Evolutionary conservation across 2,888 invertebrate species (phyloP), one percentile per base, ranked within the genome.

Genomic region (Andrena bucephala): DNA sequence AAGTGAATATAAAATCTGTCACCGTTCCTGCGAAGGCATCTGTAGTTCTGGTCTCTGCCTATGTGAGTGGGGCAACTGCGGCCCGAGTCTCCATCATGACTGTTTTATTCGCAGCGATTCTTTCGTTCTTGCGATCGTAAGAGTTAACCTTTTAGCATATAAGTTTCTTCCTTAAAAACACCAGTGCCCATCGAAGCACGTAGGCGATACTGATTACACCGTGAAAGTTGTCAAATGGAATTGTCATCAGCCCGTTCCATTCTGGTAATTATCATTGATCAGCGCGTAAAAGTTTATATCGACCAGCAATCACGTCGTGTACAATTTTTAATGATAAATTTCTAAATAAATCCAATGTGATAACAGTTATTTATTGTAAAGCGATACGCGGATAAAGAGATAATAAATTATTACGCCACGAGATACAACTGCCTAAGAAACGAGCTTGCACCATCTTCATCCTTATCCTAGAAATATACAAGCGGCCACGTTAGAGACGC

Each of bases 1-100:
- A 0, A 0, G 16, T 36, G 4, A 4, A 7, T 0, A 0, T 4
- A 5, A 0, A 2, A 0, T 0, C 0, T 0, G 10, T 69, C 50
- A 1, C 0, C 0, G 0, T 79, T 4, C 79, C 79, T 10, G 6
- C 24, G 16, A 1, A 59, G 0, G 24, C n/a, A 8, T 7, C 69
- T 3, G 2, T 79, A 1, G 0, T 79, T 8, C 5, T 79, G 20
- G 0, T 4, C 33, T 6, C 20, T 31, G 1, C 31, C 59, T 0
- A 7, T 1, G 2, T 2, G 2, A n/a, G n/a, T 5, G 20, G 24
- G 5, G 6, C 63, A 6, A 60, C 8, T 3, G 6, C 27, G 13
- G 2, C 2, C 8, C n/a, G 8, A 0, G 16, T n/a, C 36, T 77
- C 79, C 0, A 0, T 50, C 24, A 0, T 29, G 4, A 7, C 24